Conservation (phyloP, 2,888 invertebrate genomes). For the Philaethria dido region DNA sequence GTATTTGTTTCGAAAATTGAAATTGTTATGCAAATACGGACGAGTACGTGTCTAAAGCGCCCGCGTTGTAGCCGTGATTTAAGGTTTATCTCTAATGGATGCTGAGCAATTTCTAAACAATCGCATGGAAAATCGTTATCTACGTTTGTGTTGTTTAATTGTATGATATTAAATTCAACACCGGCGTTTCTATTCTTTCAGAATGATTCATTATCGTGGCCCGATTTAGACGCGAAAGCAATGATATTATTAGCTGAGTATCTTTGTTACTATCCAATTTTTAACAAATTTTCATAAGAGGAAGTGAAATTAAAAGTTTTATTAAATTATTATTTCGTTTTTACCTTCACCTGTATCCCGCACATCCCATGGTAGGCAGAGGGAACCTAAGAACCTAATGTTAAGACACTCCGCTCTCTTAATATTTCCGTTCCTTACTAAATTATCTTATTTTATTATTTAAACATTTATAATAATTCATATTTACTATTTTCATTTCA, state of each 20-base stretch:
- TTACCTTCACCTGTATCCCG: no score
- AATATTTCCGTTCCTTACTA: no score
- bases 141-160: background rate
- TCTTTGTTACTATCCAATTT: background rate
- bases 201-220: background rate
- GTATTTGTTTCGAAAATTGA: slow-evolving; percentile 49
- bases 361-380: no score
- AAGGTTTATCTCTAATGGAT: slow-evolving; percentile 22
- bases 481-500: no score
- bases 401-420: no score
- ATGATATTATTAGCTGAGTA: background rate
- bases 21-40: slow-evolving; percentile 49
- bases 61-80: slow-evolving; percentile 19
- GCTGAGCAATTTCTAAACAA: slow-evolving; percentile 18
- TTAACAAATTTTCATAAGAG: background rate
- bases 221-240: background rate
- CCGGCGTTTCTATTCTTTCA: background rate
- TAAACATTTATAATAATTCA: no score
- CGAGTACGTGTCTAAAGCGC: slow-evolving; percentile 30
- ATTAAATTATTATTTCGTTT: no score
- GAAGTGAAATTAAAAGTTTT: no score
- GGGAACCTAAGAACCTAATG: no score
- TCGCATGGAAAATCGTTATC: background rate
- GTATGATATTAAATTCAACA: slow-evolving; percentile 1
- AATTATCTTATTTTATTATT: no score